These are phyloP conservation scores for Etheostoma cragini DNA, from an alignment of 2,113 vertebrate species.

Conservation along the genomic window DNA sequence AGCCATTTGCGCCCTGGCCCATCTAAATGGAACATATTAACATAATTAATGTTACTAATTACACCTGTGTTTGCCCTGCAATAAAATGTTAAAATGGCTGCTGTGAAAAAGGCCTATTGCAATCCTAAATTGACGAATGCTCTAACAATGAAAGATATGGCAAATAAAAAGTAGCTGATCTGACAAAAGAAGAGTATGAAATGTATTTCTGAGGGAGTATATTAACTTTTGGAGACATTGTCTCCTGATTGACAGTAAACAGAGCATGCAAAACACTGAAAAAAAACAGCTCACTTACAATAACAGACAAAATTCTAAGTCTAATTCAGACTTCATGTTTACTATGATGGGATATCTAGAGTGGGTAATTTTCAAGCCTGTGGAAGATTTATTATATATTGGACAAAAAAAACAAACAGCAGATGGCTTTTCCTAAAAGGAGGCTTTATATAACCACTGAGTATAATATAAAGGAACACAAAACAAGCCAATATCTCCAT, in stretches of 20 bases:
- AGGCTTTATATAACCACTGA: neutral
- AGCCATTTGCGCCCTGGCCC: too few relatives aligned
- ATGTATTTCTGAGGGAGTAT: neutral
- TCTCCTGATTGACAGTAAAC: constrained; percentile 8
- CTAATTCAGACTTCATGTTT: constrained; percentile 27
- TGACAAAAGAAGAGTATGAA: neutral
- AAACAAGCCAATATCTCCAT: neutral
- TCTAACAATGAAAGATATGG: neutral
- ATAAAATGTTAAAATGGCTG: too few relatives aligned
- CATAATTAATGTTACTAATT: too few relatives aligned
- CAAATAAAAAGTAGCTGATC: neutral
- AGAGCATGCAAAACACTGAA: neutral
- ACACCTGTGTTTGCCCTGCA: too few relatives aligned
- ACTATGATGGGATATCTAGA: neutral
- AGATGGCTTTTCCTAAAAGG: constrained; percentile 11
- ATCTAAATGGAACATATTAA: too few relatives aligned
- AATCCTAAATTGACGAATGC: neutral
- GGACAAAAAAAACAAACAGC: constrained; percentile 1
- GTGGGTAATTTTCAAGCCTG: neutral
- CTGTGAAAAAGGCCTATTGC: neutral
- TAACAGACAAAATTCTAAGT: constrained; percentile 10
- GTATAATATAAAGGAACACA: neutral
- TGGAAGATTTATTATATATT: neutral
- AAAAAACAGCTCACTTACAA: neutral
- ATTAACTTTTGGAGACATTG: neutral